These are phyloP conservation scores for Gari tellinella DNA, from an alignment of 2,888 invertebrate species.

Conservation along the genomic window DNA sequence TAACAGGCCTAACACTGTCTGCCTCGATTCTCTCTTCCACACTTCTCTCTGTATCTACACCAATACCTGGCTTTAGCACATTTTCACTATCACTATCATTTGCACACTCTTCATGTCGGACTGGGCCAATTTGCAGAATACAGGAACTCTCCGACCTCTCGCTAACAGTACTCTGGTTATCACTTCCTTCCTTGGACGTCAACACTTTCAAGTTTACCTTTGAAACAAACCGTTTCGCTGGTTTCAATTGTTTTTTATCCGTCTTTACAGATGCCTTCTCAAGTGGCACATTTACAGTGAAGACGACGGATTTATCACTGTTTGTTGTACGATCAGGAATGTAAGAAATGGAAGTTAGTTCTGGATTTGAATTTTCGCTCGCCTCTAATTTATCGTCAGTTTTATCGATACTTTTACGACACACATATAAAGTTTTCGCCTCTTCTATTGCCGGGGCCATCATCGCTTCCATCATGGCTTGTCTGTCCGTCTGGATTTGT, in stretches of 20 bases:
- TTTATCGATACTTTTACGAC: neutral
- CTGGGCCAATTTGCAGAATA: neutral
- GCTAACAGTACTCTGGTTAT: neutral
- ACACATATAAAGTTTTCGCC: constrained; percentile 5
- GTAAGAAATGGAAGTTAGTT: constrained; percentile 39
- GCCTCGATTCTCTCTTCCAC: no score
- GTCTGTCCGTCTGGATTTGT: neutral
- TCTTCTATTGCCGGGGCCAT: no score
- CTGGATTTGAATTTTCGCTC: constrained; percentile 30
- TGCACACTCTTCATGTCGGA: neutral
- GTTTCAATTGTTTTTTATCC: neutral
- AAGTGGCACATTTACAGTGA: constrained; percentile 42
- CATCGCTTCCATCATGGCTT: no score
- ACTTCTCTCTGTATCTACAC: no score
- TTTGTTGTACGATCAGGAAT: constrained; percentile 1
- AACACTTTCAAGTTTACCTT: constrained; percentile 13
- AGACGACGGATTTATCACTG: constrained; percentile 45
- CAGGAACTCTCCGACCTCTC: constrained; percentile 1
- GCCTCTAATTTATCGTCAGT: neutral
- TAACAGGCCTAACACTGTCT: no score
- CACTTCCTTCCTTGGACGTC: constrained; percentile 1
- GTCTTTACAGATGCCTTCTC: neutral
- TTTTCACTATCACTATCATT: no score
- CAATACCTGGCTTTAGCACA: no score
- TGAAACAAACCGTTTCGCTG: constrained; percentile 21